Base-by-base conservation (phyloP, 2,888 invertebrate species). In the Pachymerium ferrugineum region DNA sequence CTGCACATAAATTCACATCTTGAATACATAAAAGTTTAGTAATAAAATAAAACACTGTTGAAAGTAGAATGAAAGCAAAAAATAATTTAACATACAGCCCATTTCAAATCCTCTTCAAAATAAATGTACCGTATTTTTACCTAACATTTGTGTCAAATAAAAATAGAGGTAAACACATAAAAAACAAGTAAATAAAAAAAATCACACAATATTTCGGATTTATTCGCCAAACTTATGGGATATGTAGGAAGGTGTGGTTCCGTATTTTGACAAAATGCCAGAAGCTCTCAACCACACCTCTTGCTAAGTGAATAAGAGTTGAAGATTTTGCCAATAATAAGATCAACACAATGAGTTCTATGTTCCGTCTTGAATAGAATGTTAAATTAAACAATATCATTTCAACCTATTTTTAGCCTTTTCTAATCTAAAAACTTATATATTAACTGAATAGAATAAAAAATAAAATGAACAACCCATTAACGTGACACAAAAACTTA, bases 201-300 rank as follows among this genome's bases (percentile, higher is more conserved):
- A 25, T 62, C 4, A 62, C 12, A 25, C 10, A 25, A 62, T 38
- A 62, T 38, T 38, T 14, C 38, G 14, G 12, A 14, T 38, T 5
- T 16, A 38, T 4, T 38, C 38, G 14, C 14, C 14, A 38, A 38
- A 38, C 16, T 38, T 10, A 38, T 38, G 38, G 4, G n/a, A 12
- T 38, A 38, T 38, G 12, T 38, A 8, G 3, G 22, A 25, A 54
- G 54, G 54, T 54, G 54, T 54, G 54, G 54, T 54, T 54, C 54
- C 19, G 54, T 54, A n/a, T n/a, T 54, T 54, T 54, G 54, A 54
- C 54, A 19, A 54, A 54, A 25, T 54, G 54, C 54, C 54, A 54
- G 22, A 54, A 54, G 10, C 54, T 12, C 2, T 54, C 54, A 22
- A 54, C 54, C 54, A 54, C 54, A 54, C 54, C 54, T 54, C 25